phyloP scores from a whole-genome alignment of 1,140 invertebrate species.

The Dolichoris vasculosae region DNA sequence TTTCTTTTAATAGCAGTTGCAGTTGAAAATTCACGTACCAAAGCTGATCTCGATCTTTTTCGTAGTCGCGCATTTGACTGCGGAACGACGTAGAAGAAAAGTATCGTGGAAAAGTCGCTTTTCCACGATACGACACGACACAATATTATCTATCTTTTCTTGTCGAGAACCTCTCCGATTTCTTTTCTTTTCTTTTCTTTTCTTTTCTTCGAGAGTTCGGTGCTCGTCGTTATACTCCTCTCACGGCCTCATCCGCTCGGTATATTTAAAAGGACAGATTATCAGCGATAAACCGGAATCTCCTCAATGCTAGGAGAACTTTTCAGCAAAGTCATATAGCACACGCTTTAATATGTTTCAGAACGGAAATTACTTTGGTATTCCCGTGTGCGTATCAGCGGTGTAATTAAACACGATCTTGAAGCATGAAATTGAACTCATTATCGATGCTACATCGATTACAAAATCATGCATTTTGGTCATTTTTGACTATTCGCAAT shows the following conservation, averaged over 20 bases:
- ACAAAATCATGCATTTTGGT: neutral
- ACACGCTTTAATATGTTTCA: too few relatives aligned
- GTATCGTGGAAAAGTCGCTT: neutral
- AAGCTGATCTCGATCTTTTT: conserved; percentile 1
- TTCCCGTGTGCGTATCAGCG: neutral
- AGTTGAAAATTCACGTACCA: neutral
- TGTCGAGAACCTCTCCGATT: neutral
- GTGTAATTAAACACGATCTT: conserved; percentile 9
- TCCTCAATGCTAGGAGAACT: conserved; percentile 18
- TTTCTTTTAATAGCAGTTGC: neutral
- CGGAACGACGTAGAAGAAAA: neutral
- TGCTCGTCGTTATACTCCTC: conserved; percentile 32
- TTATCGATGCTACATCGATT: neutral
- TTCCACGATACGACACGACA: neutral
- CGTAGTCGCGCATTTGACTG: neutral
- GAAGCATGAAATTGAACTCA: neutral
- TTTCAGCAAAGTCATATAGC: conserved; percentile 13
- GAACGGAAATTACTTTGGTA: neutral
- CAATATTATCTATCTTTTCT: conserved; percentile 29
- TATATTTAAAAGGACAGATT: conserved; percentile 25
- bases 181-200: too few relatives aligned
- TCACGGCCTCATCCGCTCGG: conserved; percentile 1
- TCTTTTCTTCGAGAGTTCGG: neutral
- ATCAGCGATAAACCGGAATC: conserved; percentile 30
- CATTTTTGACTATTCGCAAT: neutral